Conservation (phyloP, 2,797 vertebrate genomes). For the Uromys caudimaculatus region DNA sequence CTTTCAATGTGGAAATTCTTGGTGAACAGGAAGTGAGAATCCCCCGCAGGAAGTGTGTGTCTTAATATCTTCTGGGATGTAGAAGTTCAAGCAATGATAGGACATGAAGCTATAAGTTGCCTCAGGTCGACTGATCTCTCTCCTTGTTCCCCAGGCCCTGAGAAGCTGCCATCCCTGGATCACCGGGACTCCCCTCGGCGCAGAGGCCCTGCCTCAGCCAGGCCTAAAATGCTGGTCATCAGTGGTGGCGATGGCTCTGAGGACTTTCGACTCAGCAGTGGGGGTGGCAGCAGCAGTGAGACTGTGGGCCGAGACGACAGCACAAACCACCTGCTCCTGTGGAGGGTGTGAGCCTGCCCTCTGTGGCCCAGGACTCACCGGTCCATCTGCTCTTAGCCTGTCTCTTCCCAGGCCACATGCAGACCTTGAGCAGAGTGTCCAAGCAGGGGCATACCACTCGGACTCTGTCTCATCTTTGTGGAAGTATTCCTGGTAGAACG, state of each 20-base stretch:
- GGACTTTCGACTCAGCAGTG: slow-evolving; percentile 96
- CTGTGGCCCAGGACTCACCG: neutral
- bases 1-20: neutral
- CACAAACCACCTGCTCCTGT: slow-evolving; percentile 98
- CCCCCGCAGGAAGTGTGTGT: neutral
- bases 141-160: slow-evolving; percentile 83
- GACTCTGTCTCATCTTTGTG: neutral
- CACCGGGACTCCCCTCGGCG: slow-evolving; percentile 90
- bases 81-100: neutral
- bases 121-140: neutral
- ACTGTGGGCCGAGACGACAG: slow-evolving; percentile 97
- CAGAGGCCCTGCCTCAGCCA: slow-evolving; percentile 88
- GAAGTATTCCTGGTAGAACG: slow-evolving; percentile 41
- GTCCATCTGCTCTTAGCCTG: slow-evolving; percentile 57
- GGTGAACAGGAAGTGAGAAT: neutral
- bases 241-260: slow-evolving; percentile 98
- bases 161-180: slow-evolving; percentile 88
- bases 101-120: neutral
- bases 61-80: neutral
- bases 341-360: slow-evolving; percentile 92
- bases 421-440: slow-evolving; percentile 40
- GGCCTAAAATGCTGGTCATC: slow-evolving; percentile 95
- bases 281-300: slow-evolving; percentile 96
- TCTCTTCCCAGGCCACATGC: slow-evolving; percentile 35
- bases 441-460: neutral